Evolutionary conservation across 2,113 vertebrate species (phyloP).

Genomic region (Semicossyphus pulcher): DNA sequence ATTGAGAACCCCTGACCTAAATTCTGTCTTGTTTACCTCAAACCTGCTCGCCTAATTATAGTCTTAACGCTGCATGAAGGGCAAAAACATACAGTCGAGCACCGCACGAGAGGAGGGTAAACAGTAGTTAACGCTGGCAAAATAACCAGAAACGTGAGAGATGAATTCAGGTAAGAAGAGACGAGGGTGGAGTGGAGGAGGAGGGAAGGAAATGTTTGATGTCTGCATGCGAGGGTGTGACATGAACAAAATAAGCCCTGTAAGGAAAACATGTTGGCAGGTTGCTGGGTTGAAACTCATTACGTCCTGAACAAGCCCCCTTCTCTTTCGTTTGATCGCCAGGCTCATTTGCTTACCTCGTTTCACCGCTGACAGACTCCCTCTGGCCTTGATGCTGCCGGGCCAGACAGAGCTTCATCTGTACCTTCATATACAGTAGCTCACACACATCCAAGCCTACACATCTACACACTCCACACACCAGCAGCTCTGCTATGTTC

Average conservation of each 20-base stretch:
- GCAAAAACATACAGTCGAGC: conserved; percentile 45
- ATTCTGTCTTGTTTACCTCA: conserved; percentile 59
- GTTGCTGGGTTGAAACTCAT: conserved; percentile 38
- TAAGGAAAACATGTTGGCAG: conserved; percentile 37
- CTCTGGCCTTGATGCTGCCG: conserved; percentile 33
- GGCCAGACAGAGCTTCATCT: conserved; percentile 46
- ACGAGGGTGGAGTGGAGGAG: conserved; percentile 13
- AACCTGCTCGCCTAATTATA: conserved; percentile 44
- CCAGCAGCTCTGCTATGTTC: not conserved
- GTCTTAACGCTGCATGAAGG: not conserved
- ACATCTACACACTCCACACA: not conserved
- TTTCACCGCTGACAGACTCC: not conserved
- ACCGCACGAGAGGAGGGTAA: conserved; percentile 45
- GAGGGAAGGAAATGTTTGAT: conserved; percentile 53
- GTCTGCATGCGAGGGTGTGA: conserved; percentile 56
- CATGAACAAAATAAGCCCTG: conserved; percentile 53
- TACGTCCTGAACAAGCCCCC: conserved; percentile 46
- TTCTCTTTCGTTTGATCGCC: conserved; percentile 21
- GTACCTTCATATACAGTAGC: conserved; percentile 25
- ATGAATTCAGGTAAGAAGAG: conserved; percentile 62
- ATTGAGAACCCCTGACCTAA: conserved; percentile 45
- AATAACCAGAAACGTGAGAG: conserved; percentile 66
- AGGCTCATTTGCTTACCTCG: not conserved
- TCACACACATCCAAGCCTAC: not conserved
- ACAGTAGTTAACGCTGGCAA: conserved; percentile 56